phyloP scores from a whole-genome alignment of 2,113 vertebrate genomes.

The Lathamus discolor region DNA sequence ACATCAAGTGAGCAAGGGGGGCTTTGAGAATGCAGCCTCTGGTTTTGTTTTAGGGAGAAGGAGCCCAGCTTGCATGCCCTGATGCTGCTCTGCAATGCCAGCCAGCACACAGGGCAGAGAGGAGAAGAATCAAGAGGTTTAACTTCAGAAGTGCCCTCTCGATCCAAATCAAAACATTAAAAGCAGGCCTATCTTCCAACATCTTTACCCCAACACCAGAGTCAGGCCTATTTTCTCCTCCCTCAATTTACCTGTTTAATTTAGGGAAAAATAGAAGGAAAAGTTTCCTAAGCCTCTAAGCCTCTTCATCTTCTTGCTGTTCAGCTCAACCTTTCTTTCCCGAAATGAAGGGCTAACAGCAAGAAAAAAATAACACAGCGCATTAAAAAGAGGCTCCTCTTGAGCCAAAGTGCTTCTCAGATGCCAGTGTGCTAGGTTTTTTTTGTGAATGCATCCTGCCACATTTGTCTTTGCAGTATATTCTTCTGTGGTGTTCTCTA shows the following conservation, averaged over 20 bases:
- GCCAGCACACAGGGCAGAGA: background rate
- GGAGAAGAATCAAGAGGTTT: background rate
- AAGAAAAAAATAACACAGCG: background rate
- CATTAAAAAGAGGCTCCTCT: background rate
- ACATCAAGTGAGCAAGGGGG: accelerated
- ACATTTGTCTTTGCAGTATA: background rate
- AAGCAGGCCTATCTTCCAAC: background rate
- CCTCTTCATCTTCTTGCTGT: background rate
- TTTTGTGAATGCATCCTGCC: background rate
- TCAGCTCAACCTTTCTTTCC: background rate
- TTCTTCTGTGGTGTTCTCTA: background rate
- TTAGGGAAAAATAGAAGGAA: background rate
- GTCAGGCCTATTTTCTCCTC: background rate
- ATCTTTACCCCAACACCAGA: background rate
- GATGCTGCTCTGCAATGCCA: background rate
- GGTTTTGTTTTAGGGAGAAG: background rate
- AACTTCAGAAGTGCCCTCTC: background rate
- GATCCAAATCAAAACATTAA: background rate
- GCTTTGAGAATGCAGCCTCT: background rate
- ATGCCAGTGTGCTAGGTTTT: background rate
- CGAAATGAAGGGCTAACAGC: background rate
- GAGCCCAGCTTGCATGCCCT: background rate
- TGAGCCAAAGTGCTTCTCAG: background rate
- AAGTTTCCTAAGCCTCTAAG: background rate
- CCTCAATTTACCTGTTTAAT: background rate